These are phyloP conservation scores for Lepeophtheirus nordmannii DNA, from an alignment of 2,888 invertebrate species.

Conservation along the genomic window DNA sequence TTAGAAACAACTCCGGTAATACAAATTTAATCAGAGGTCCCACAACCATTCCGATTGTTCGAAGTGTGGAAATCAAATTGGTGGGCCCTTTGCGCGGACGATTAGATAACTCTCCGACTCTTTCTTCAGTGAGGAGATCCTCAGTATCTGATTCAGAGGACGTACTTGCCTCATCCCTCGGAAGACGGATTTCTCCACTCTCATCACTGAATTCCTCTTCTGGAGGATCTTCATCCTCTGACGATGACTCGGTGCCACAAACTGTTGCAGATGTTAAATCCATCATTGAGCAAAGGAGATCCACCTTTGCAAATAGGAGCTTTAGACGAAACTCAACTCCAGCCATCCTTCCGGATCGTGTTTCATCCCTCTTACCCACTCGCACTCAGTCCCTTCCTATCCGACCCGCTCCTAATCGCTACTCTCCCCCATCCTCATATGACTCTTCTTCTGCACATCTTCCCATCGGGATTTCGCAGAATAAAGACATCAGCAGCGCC, in stretches of 20 bases:
- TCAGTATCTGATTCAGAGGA: not conserved
- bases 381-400: not conserved
- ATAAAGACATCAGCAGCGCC: no score
- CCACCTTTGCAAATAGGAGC: not conserved
- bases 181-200: not conserved
- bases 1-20: not conserved
- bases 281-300: not conserved
- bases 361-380: not conserved
- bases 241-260: not conserved
- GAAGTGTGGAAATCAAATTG: not conserved
- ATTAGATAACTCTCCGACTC: not conserved
- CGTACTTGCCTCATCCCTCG: not conserved
- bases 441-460: not conserved
- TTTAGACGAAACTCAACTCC: slow-evolving; percentile 4
- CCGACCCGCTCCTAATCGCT: slow-evolving; percentile 3
- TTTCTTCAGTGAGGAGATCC: not conserved
- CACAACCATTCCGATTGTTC: not conserved
- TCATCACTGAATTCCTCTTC: not conserved
- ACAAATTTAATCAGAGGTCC: not conserved
- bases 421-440: not conserved
- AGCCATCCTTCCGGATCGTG: not conserved
- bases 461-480: no score
- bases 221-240: not conserved
- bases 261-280: not conserved
- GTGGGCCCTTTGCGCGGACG: not conserved